Evolutionary conservation across 2,888 invertebrate species (phyloP).

Genomic region (Stenoptilia bipunctidactyla): DNA sequence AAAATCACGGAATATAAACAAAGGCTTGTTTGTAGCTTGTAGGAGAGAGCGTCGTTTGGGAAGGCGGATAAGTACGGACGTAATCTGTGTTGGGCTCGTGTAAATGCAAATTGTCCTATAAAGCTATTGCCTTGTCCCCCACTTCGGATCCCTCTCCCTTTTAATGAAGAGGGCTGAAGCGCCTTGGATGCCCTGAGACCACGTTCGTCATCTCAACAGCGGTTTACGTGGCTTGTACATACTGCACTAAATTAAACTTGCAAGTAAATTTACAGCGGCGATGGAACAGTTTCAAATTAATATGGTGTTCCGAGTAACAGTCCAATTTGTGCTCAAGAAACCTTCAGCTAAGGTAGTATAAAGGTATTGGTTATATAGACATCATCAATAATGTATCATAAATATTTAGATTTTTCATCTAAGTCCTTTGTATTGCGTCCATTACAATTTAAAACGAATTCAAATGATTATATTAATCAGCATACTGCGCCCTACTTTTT

Average conservation of each 20-base stretch:
- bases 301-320: conserved; percentile 6
- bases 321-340: no score
- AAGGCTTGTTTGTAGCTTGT: conserved; percentile 55
- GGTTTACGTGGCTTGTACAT: conserved; percentile 45
- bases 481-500: no score
- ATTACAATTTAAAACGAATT: no score
- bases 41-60: conserved; percentile 48
- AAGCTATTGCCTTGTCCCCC: conserved; percentile 44
- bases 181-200: conserved; percentile 44
- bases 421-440: no score
- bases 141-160: conserved; percentile 29
- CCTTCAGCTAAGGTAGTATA: no score
- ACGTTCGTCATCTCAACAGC: conserved; percentile 57
- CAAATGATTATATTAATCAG: no score
- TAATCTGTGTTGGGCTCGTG: conserved; percentile 67
- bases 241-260: conserved; percentile 50
- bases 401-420: no score
- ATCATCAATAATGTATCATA: no score
- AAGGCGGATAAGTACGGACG: conserved; percentile 63
- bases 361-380: no score
- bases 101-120: conserved; percentile 71
- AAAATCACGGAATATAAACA: conserved; percentile 63
- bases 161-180: conserved; percentile 55
- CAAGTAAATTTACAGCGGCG: conserved; percentile 44
- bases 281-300: conserved; percentile 24